Evolutionary conservation across 2,888 invertebrate species (phyloP).

Genomic region (Athetis lepigone): DNA sequence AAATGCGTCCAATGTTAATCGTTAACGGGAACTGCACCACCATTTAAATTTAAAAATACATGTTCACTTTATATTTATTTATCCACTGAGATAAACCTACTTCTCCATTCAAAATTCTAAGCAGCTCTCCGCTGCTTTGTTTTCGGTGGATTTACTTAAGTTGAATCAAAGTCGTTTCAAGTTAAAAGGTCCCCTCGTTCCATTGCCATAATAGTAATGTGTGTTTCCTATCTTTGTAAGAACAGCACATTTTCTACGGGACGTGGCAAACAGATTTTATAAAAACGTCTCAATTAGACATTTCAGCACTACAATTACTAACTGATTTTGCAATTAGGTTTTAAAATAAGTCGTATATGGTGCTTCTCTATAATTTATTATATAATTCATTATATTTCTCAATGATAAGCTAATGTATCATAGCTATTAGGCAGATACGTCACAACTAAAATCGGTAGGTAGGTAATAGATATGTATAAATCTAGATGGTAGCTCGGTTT

Average conservation of each 20-base stretch:
- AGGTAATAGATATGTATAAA: slow-evolving; percentile 6
- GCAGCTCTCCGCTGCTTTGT: slow-evolving; percentile 56
- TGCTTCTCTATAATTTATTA: not conserved
- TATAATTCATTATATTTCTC: not conserved
- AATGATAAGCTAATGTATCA: not conserved
- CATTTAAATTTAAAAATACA: slow-evolving; percentile 50
- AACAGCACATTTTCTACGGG: slow-evolving; percentile 18
- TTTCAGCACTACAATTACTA: not conserved
- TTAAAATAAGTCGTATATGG: not conserved
- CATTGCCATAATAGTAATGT: slow-evolving; percentile 45
- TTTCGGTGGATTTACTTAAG: slow-evolving; percentile 58
- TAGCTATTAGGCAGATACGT: slow-evolving; percentile 8
- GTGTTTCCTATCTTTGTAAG: slow-evolving; percentile 34
- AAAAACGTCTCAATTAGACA: not conserved
- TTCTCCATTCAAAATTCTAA: slow-evolving; percentile 59
- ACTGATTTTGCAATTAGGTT: not conserved
- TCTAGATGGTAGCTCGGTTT: slow-evolving; percentile 17
- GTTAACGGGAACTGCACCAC: slow-evolving; percentile 38
- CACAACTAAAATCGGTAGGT: slow-evolving; percentile 12
- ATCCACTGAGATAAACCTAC: slow-evolving; percentile 50
- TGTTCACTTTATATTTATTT: slow-evolving; percentile 49
- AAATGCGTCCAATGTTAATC: slow-evolving; percentile 39
- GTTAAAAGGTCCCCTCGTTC: slow-evolving; percentile 41
- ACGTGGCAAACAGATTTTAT: not conserved
- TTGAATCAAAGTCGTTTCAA: slow-evolving; percentile 52